These are phyloP conservation scores for Sarcophaga carnaria DNA, from an alignment of 2,888 invertebrate species.

Conservation along the genomic window DNA sequence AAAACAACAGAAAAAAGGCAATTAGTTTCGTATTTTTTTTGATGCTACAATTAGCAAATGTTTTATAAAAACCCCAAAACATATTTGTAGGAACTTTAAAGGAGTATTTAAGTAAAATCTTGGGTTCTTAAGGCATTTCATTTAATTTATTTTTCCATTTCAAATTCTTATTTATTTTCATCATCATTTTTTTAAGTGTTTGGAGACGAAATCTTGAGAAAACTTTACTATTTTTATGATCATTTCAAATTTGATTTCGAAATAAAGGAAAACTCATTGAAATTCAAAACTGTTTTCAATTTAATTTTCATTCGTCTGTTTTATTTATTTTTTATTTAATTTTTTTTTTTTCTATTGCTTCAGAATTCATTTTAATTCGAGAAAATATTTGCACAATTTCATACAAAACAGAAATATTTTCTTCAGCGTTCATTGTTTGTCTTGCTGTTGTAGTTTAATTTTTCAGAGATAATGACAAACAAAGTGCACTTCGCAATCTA, in stretches of 20 bases:
- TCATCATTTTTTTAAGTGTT: too few species aligned
- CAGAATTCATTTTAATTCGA: too few species aligned
- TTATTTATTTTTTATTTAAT: too few species aligned
- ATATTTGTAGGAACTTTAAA: not conserved
- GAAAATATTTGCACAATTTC: conserved; percentile 15
- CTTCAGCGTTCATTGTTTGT: conserved; percentile 1
- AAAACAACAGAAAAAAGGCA: not conserved
- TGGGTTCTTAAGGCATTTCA: not conserved
- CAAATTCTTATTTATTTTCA: too few species aligned
- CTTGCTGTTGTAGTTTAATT: conserved; percentile 48
- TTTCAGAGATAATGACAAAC: conserved; percentile 63
- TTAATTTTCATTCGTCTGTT: not conserved
- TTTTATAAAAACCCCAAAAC: not conserved
- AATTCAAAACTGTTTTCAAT: conserved; percentile 47
- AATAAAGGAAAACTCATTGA: conserved; percentile 52
- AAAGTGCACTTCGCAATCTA: conserved; percentile 62
- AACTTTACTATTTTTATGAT: not conserved
- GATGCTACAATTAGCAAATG: not conserved
- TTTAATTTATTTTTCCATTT: not conserved
- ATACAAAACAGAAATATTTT: conserved; percentile 31
- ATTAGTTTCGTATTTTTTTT: conserved; percentile 1
- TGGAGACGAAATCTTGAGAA: not conserved
- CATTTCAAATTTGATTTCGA: conserved; percentile 19
- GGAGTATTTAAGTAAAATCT: not conserved
- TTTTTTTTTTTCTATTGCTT: too few species aligned